Evolutionary conservation across 2,113 vertebrate genomes (phyloP), one percentile per base, ranked within the genome.

Genomic region (Rattus rattus): DNA sequence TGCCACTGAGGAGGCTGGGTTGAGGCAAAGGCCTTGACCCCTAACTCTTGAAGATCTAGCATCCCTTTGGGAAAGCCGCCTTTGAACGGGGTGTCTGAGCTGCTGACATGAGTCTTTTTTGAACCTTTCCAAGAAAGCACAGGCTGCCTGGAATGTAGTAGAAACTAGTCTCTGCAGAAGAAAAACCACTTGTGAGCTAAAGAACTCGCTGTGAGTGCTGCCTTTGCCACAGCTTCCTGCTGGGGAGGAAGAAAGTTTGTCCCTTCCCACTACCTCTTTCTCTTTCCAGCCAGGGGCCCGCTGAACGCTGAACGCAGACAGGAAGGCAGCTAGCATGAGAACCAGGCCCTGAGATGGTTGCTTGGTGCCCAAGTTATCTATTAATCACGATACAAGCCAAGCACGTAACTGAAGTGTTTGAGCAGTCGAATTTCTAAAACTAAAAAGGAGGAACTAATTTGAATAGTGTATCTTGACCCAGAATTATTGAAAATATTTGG

Each of bases 31-130:
- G 39, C 81, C 85, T 2, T 72, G 80, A 91, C 70, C 59, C 65
- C 88, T 77, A 52, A 52, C 49, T 94, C 89, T 79, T 89, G 4
- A 84, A 70, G 75, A 92, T 80, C 33, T 90, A 96, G 24, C 70
- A 72, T 93, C 88, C 80, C 91, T 59, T 75, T n/a, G 20, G 5
- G 73, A 87, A 36, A 84, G 79, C 77, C 22, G 28, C n/a, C 84
- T 91, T 76, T 39, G 67, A 96, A 69, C 54, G 2, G 16, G 52
- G 22, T 36, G 1, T 75, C 43, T 22, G 20, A 43, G 16, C 59
- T n/a, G 73, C 75, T 59, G 73, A 79, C 49, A 5, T 14, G 30
- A 52, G 91, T 77, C 59, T 70, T 61, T 67, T 88, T 76, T 43
- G 16, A 87, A 63, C 70, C 26, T 90, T 49, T 91, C 47, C 79